phyloP scores from a whole-genome alignment of 1,140 invertebrate genomes.

The Colletes latitarsis region DNA sequence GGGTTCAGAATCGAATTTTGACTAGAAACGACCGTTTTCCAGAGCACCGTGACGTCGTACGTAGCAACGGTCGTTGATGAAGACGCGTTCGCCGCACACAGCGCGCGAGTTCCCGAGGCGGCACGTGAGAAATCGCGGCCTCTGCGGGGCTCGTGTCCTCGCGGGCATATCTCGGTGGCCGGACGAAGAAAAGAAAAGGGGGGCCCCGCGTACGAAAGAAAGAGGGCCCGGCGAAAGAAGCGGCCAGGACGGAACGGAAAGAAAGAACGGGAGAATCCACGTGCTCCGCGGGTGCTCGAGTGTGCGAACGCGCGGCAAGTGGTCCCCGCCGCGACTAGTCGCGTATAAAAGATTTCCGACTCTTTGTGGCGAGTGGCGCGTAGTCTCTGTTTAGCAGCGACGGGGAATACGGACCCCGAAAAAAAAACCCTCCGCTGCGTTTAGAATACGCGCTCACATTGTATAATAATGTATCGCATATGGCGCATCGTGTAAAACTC shows the following conservation, averaged over 20 bases:
- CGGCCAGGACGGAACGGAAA: conserved; percentile 1
- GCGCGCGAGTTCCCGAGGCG: neutral
- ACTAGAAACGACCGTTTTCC: too few species aligned
- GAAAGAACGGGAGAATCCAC: conserved; percentile 56
- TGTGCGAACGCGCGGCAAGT: conserved; percentile 79
- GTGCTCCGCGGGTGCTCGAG: conserved; percentile 62
- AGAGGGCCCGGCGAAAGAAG: conserved; percentile 12
- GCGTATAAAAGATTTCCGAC: conserved; percentile 78
- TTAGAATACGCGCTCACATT: conserved; percentile 72
- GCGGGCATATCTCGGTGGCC: conserved; percentile 24
- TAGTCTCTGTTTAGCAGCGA: conserved; percentile 32
- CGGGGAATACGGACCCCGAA: conserved; percentile 6
- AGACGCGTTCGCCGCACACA: conserved; percentile 1
- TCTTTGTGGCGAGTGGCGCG: conserved; percentile 71
- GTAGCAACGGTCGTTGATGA: conserved; percentile 11
- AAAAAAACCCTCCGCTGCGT: conserved; percentile 17
- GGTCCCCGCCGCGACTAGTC: conserved; percentile 64
- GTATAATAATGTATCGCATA: conserved; percentile 81
- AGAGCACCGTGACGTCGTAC: too few species aligned
- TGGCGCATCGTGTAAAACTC: conserved; percentile 80
- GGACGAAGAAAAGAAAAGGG: neutral
- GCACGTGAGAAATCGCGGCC: conserved; percentile 49
- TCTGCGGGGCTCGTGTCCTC: conserved; percentile 33
- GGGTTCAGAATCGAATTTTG: too few species aligned
- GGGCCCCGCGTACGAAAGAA: neutral